phyloP scores from a whole-genome alignment of 2,113 vertebrate genomes.

The Nerophis lumbriciformis region DNA sequence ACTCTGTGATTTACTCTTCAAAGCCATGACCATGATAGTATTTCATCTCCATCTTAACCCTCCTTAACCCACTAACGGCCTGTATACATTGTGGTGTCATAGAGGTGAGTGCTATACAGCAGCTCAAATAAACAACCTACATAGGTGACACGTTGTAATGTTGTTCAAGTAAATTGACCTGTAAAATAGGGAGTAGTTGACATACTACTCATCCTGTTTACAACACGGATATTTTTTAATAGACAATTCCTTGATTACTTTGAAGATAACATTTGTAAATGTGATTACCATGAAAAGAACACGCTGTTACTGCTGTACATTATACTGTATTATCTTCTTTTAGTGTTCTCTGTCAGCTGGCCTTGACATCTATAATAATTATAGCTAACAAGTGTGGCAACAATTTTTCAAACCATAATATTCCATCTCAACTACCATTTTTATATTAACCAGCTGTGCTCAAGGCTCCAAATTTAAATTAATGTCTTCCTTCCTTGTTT shows the following conservation, averaged over 20 bases:
- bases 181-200: constrained; percentile 28
- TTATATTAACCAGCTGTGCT: constrained; percentile 32
- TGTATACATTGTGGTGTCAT: constrained; percentile 61
- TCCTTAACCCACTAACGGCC: constrained; percentile 55
- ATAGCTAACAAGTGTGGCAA: background rate
- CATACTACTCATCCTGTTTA: constrained; percentile 23
- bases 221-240: background rate
- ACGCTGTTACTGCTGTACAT: background rate
- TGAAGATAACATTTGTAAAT: background rate
- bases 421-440: background rate
- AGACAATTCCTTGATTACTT: background rate
- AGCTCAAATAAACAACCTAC: constrained; percentile 64
- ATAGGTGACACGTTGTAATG: constrained; percentile 39
- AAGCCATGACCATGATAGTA: constrained; percentile 63
- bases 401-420: constrained; percentile 2
- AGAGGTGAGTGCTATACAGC: constrained; percentile 53
- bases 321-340: background rate
- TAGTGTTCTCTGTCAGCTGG: constrained; percentile 9
- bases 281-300: background rate
- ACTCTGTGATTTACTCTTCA: constrained; percentile 65
- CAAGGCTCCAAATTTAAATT: constrained; percentile 27
- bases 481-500: constrained; percentile 18
- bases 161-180: constrained; percentile 23
- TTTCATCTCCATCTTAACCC: constrained; percentile 68
- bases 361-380: constrained; percentile 30